Conservation (phyloP, 2,888 invertebrate species). For the Zaprionus obscuricornis region DNA sequence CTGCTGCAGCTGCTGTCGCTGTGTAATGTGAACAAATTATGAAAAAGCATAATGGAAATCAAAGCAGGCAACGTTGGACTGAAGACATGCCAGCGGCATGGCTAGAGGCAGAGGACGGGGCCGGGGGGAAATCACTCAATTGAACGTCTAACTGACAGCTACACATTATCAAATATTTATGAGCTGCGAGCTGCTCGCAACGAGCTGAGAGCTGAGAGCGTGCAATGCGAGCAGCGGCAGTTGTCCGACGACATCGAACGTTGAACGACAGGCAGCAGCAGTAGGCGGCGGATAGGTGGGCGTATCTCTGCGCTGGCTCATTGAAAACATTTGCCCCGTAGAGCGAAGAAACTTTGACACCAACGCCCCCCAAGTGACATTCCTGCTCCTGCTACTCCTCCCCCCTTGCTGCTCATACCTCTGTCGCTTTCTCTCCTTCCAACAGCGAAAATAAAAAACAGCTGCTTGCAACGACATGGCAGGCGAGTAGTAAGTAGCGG, state of each 20-base stretch:
- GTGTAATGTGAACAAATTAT: conserved; percentile 55
- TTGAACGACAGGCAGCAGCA: too few relatives aligned
- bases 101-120: not conserved
- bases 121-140: conserved; percentile 67
- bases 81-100: not conserved
- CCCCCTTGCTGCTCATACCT: too few relatives aligned
- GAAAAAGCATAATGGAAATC: conserved; percentile 38
- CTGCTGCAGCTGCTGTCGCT: conserved; percentile 56
- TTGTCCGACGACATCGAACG: too few relatives aligned
- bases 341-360: conserved; percentile 57
- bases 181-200: conserved; percentile 24
- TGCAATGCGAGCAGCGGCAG: not conserved
- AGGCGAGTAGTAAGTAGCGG: not conserved
- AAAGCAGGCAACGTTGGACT: not conserved
- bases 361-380: conserved; percentile 62
- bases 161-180: conserved; percentile 75
- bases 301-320: conserved; percentile 41
- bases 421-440: too few relatives aligned
- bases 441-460: conserved; percentile 47
- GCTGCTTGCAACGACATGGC: conserved; percentile 43
- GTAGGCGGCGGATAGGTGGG: conserved; percentile 6
- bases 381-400: too few relatives aligned
- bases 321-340: conserved; percentile 64
- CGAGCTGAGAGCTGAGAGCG: conserved; percentile 30
- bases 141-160: conserved; percentile 72